phyloP scores from a whole-genome alignment of 1,140 invertebrate species.

The Pristionchus pacificus region DNA sequence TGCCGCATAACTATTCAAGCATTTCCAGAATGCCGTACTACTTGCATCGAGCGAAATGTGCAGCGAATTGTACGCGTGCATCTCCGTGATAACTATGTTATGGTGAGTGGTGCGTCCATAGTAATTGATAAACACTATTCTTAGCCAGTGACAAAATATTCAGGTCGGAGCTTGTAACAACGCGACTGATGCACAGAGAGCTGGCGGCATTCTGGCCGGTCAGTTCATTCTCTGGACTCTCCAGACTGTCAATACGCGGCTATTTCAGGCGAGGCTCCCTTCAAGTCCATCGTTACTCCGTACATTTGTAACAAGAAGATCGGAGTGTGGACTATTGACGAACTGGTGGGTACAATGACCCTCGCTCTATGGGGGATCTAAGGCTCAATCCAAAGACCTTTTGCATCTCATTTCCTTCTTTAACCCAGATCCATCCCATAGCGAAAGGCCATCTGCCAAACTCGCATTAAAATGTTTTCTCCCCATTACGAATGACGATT shows the following conservation, averaged over 20 bases:
- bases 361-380: too few species aligned
- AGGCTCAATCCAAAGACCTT: too few species aligned
- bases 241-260: background rate
- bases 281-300: conserved; percentile 23
- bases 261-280: background rate
- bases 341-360: conserved; percentile 11
- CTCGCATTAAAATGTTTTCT: too few species aligned
- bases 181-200: background rate
- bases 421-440: too few species aligned
- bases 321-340: conserved; percentile 30
- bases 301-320: conserved; percentile 28
- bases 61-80: conserved; percentile 33
- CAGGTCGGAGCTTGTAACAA: conserved; percentile 29
- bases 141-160: conserved; percentile 2
- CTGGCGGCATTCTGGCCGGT: background rate
- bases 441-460: too few species aligned
- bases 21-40: conserved; percentile 35
- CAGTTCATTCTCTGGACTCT: background rate
- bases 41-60: conserved; percentile 31
- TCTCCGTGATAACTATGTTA: conserved; percentile 27
- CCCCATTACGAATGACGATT: too few species aligned
- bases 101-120: conserved; percentile 5
- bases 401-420: too few species aligned
- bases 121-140: background rate
- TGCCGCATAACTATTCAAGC: too few species aligned